phyloP scores from a whole-genome alignment of 2,797 vertebrate genomes.

The Caiman crocodilus region DNA sequence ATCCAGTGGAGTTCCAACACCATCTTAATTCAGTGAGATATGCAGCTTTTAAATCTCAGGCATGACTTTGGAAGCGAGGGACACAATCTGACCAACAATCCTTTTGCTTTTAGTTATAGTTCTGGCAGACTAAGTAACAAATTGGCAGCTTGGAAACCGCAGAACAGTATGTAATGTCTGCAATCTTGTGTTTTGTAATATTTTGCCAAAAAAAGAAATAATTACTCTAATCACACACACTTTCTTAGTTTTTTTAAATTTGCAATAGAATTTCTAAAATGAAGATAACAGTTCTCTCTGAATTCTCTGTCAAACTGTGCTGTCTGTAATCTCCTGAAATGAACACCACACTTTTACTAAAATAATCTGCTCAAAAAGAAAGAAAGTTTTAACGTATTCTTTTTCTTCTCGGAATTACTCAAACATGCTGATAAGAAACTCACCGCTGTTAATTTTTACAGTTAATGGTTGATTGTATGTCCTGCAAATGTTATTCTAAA shows the following conservation, averaged over 20 bases:
- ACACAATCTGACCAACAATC: background rate
- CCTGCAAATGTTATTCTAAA: slow-evolving; percentile 66
- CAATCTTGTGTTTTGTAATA: background rate
- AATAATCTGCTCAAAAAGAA: background rate
- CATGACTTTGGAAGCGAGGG: background rate
- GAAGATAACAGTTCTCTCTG: no score
- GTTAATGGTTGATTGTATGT: slow-evolving; percentile 45
- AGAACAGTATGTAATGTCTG: slow-evolving; percentile 56
- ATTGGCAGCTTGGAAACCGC: slow-evolving; percentile 40
- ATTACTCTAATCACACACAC: background rate
- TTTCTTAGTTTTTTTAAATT: background rate
- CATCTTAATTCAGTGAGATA: no score
- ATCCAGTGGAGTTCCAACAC: background rate
- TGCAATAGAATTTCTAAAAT: slow-evolving; percentile 22
- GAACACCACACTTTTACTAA: background rate
- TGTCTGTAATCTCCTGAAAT: background rate
- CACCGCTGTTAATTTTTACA: slow-evolving; percentile 55
- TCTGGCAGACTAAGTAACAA: slow-evolving; percentile 31
- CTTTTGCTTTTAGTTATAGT: background rate
- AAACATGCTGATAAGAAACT: slow-evolving; percentile 29
- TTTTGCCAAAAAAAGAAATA: slow-evolving; percentile 30
- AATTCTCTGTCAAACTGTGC: no score
- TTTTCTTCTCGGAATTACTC: slow-evolving; percentile 48
- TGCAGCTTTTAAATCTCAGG: background rate
- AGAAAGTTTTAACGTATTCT: background rate